phyloP scores from a whole-genome alignment of 2,888 invertebrate species.

The Drosophila macrospina region DNA sequence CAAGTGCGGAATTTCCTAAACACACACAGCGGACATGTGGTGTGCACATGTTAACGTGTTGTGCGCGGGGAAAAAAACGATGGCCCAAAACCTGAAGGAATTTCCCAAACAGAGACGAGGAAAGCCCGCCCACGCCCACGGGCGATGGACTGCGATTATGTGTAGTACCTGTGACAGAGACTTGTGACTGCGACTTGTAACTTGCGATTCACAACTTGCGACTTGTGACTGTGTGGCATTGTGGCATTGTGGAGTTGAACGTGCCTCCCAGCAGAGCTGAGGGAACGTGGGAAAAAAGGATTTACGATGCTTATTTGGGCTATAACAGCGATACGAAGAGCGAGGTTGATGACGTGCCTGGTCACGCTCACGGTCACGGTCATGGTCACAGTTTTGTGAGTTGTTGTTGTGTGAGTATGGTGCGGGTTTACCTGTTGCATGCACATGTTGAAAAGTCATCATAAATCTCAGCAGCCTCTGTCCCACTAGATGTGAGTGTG shows the following conservation, averaged over 20 bases:
- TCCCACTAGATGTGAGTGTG: conserved; percentile 5
- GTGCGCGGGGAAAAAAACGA: conserved; percentile 32
- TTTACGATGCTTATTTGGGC: conserved; percentile 61
- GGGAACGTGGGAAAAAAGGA: conserved; percentile 79
- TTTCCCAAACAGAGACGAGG: conserved; percentile 48
- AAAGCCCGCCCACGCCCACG: conserved; percentile 50
- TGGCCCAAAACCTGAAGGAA: conserved; percentile 47
- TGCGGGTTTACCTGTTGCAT: conserved; percentile 72
- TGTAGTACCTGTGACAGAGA: conserved; percentile 43
- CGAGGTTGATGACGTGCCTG: conserved; percentile 63
- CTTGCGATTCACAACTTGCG: neutral
- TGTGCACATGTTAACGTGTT: conserved; percentile 72
- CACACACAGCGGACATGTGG: conserved; percentile 60
- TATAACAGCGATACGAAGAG: neutral
- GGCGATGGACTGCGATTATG: conserved; percentile 24
- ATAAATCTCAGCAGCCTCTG: conserved; percentile 65
- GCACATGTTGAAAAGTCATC: conserved; percentile 78
- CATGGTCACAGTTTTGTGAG: neutral
- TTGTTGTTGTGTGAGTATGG: conserved; percentile 8
- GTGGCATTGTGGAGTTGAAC: conserved; percentile 36
- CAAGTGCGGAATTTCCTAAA: conserved; percentile 74
- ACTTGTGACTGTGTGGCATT: neutral
- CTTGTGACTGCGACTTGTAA: conserved; percentile 3
- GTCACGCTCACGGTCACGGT: conserved; percentile 63
- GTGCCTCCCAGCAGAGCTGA: conserved; percentile 49